Evolutionary conservation across 2,888 invertebrate genomes (phyloP), one percentile per base, ranked within the genome.

Genomic region (Rotaria sp.): DNA sequence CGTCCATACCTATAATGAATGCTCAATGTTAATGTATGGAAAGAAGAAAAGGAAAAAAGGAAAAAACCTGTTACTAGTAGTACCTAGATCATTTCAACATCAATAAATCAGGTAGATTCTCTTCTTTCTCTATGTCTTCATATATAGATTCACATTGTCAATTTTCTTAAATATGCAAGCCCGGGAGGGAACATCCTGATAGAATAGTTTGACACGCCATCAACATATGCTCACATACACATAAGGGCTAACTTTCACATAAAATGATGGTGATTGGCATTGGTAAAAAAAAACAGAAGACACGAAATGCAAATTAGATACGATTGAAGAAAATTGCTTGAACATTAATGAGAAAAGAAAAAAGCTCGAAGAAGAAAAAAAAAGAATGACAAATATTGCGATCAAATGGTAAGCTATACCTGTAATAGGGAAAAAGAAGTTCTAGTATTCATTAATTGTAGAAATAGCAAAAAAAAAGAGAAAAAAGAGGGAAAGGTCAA

Each of bases 81-180:
- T 59, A 59, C 59, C 30, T 7, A 21, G 67, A 67, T 67, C 67
- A 45, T 45, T 45, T 80, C 80, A 45, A 45, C 45, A 80, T 80
- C 80, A 80, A 80, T 80, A 80, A 80, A 80, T 80, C 80, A 80
- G 45, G 80, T 41, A 80, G 45, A 80, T 80, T 45, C 45, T 80
- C 45, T 10, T 57, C 57, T 15, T 26, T 80, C 45, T 80, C 10
- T 80, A 5, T 80, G 3, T 80, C 45, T 45, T 80, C n/a, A 2
- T 35, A 2, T 35, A 45, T 26, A 24, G 26, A 15, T 38, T 24
- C 21, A 45, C 45, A 80, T 45, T 80, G 80, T 80, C 80, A 80
- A 80, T 80, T 80, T 80, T 80, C n/a, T 80, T 80, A 45, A 80
- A 80, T 80, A 80, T 80, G n/a, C 35, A 67, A 35, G 67, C 67